Evolutionary conservation across 2,113 vertebrate species (phyloP).

Genomic region (Paraplagusia blochii): DNA sequence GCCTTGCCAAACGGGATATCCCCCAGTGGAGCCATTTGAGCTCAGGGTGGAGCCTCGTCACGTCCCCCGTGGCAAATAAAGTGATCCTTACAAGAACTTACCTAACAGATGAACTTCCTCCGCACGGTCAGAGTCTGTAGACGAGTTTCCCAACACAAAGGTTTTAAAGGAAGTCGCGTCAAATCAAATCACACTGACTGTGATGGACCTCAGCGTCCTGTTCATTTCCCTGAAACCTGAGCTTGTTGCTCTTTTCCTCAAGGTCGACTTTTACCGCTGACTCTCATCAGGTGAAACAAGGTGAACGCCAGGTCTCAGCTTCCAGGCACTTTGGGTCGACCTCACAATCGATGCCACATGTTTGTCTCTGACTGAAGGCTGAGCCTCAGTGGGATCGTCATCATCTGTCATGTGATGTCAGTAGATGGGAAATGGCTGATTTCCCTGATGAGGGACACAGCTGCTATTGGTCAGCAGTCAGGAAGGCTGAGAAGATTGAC

Average conservation of each 20-base stretch:
- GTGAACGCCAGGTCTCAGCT: conserved; percentile 52
- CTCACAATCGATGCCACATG: conserved; percentile 53
- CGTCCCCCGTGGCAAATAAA: conserved; percentile 12
- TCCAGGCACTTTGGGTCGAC: conserved; percentile 43
- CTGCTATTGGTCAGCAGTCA: conserved; percentile 21
- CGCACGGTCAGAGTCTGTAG: conserved; percentile 1
- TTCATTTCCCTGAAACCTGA: conserved; percentile 56
- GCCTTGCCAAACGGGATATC: conserved; percentile 41
- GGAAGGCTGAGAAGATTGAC: background rate
- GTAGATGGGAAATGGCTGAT: conserved; percentile 23
- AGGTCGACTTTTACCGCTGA: conserved; percentile 56
- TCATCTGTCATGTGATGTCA: conserved; percentile 20
- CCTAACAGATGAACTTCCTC: conserved; percentile 18
- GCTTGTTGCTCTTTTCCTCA: conserved; percentile 21
- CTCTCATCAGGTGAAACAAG: conserved; percentile 50
- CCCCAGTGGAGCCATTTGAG: conserved; percentile 1
- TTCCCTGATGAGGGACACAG: conserved; percentile 27
- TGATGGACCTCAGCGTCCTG: conserved; percentile 16
- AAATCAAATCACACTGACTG: conserved; percentile 8
- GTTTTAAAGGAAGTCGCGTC: conserved; percentile 1
- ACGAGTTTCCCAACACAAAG: conserved; percentile 13
- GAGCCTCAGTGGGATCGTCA: conserved; percentile 13
- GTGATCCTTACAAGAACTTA: conserved; percentile 1
- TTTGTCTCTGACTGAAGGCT: conserved; percentile 14
- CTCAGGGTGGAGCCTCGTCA: conserved; percentile 1